A percentile compares a stretch with the other conserved stretches of the same genome.
Evolutionary conservation across 2,888 invertebrate species (phyloP).

Genomic region (Archips xylosteana): DNA sequence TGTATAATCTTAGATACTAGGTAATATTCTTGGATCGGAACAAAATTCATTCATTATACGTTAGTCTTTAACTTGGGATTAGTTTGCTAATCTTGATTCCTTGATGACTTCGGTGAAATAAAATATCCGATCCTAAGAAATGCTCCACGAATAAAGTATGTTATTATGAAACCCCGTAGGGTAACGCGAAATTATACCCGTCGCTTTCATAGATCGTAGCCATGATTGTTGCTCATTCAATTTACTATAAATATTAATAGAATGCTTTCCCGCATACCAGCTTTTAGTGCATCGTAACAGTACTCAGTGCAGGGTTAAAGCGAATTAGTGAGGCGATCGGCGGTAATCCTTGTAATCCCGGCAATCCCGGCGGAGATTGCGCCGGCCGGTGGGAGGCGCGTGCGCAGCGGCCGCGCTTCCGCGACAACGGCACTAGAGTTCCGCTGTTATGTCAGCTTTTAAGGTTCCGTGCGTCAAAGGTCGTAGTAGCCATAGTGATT

Average conservation of each 20-base stretch:
- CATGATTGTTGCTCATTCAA: slow-evolving; percentile 58
- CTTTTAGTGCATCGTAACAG: slow-evolving; percentile 61
- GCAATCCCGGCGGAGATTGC: slow-evolving; percentile 64
- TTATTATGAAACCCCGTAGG: slow-evolving; percentile 42
- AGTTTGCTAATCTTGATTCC: slow-evolving; percentile 25
- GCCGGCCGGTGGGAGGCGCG: slow-evolving; percentile 56
- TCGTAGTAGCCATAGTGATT: too few relatives aligned
- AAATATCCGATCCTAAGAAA: slow-evolving; percentile 32
- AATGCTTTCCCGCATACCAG: slow-evolving; percentile 54
- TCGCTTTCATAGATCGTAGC: slow-evolving; percentile 47
- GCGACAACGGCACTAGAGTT: slow-evolving; percentile 69
- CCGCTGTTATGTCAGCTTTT: slow-evolving; percentile 46
- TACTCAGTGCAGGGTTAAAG: slow-evolving; percentile 60
- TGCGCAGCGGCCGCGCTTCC: slow-evolving; percentile 53
- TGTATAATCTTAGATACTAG: background rate
- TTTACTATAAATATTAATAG: slow-evolving; percentile 66
- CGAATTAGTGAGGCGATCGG: slow-evolving; percentile 63
- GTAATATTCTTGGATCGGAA: slow-evolving; percentile 8
- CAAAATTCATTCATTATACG: slow-evolving; percentile 9
- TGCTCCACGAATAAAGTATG: slow-evolving; percentile 33
- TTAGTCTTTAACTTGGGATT: slow-evolving; percentile 13
- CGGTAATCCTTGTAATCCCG: slow-evolving; percentile 53
- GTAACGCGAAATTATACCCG: slow-evolving; percentile 40
- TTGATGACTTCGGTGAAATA: slow-evolving; percentile 41
- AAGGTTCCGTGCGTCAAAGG: too few relatives aligned